phyloP scores from a whole-genome alignment of 2,888 invertebrate species.

The Hartigia nigra region DNA sequence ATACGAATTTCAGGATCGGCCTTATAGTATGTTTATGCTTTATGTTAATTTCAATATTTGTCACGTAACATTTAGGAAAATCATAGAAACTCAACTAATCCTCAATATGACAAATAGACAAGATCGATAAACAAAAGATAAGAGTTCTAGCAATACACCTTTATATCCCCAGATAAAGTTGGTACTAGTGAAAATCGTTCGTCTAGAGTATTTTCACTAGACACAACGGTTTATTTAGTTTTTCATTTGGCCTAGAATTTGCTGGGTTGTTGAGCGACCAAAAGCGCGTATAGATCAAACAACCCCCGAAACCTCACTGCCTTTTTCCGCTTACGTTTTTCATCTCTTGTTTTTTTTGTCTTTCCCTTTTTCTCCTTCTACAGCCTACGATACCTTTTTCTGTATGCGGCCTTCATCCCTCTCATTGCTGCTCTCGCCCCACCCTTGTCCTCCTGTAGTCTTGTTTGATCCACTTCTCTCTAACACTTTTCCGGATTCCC shows the following conservation, averaged over 20 bases:
- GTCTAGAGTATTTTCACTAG: neutral
- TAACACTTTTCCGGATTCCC: conserved; percentile 2
- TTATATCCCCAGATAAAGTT: neutral
- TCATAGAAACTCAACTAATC: neutral
- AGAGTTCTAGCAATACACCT: neutral
- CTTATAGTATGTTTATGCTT: conserved; percentile 4
- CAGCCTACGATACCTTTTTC: neutral
- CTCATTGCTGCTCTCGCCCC: neutral
- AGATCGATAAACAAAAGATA: neutral
- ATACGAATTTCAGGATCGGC: conserved; percentile 21
- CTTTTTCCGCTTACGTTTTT: conserved; percentile 11
- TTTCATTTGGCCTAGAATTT: conserved; percentile 9
- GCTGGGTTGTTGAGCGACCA: conserved; percentile 20
- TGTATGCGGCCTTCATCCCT: neutral
- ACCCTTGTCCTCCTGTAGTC: neutral
- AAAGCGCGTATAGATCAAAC: conserved; percentile 24
- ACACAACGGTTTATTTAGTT: conserved; percentile 6
- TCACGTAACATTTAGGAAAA: neutral
- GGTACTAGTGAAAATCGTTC: neutral
- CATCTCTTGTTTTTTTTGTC: neutral
- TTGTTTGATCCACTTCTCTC: neutral
- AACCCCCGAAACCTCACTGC: conserved; percentile 10
- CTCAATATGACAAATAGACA: neutral
- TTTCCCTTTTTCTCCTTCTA: conserved; percentile 1
- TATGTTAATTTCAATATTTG: neutral